A percentile compares a stretch with the other conserved stretches of the same genome.
Conservation (phyloP, 1,140 invertebrate species). For the Papilio glaucus region DNA sequence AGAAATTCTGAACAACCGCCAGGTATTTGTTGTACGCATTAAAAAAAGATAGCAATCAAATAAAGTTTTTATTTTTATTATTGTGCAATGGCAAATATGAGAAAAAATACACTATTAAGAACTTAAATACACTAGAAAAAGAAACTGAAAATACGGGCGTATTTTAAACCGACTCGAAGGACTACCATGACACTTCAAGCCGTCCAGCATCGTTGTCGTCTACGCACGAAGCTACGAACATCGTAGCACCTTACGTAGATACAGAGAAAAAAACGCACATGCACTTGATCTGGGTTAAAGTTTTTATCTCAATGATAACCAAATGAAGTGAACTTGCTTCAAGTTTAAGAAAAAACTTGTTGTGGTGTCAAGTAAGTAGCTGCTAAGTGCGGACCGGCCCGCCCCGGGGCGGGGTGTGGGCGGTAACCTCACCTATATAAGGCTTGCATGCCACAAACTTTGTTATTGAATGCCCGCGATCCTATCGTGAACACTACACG, state of each 20-base stretch:
- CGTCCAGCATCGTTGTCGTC: no score
- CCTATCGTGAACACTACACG: conserved; percentile 56
- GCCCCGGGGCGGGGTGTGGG: conserved; percentile 70
- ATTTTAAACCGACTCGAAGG: no score
- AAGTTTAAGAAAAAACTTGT: conserved; percentile 44
- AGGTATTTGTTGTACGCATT: no score
- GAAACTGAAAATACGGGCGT: no score
- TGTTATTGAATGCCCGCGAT: conserved; percentile 73
- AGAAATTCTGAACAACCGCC: no score
- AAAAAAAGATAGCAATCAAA: no score
- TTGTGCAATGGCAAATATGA: no score
- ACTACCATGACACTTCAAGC: no score
- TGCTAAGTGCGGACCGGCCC: conserved; percentile 48
- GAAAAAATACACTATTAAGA: no score
- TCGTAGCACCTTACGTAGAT: neutral
- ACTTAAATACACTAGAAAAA: no score
- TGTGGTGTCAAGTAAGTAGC: conserved; percentile 51
- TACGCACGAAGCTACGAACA: neutral
- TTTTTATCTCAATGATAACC: conserved; percentile 6
- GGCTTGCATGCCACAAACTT: conserved; percentile 66
- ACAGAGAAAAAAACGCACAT: neutral
- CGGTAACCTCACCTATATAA: conserved; percentile 75
- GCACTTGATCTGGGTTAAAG: neutral
- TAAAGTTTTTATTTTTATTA: no score
- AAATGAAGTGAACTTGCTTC: conserved; percentile 13